Evolutionary conservation across 2,797 vertebrate genomes (phyloP), one percentile per base, ranked within the genome.

Genomic region (Salarias fasciatus): DNA sequence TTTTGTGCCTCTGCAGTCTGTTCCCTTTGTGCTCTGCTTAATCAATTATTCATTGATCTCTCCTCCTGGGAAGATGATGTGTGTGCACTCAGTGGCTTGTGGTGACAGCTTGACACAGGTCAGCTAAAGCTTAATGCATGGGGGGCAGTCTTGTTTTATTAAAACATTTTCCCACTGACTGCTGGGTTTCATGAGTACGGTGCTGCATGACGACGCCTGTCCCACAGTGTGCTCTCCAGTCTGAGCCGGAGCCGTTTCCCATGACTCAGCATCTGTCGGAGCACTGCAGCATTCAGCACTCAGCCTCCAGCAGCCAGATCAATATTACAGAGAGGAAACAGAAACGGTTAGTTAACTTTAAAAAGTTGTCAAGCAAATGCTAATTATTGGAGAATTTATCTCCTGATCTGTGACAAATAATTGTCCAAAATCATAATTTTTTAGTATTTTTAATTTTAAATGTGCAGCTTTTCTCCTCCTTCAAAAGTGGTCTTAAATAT

Each of bases 231-330:
- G 6, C 45, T n/a, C 60, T 31, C 4, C 30, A 35, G n/a, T n/a
- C n/a, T 24, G 42, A 78, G 53, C 12, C 18, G 53, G 13, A 14
- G 15, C 48, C 52, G 31, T 55, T 65, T 37, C 5, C 37, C 42
- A 53, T 87, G 85, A 88, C 63, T 88, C 86, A 86, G 85, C 88
- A 81, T 75, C 50, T 75, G 35, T 85, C 65, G 52, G 42, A 46
- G 48, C 52, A 80, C 76, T 82, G 86, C 86, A 75, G 78, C 66
- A 77, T 55, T 62, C 54, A 53, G 69, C 62, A 56, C 60, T 65
- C 63, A 62, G 60, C 69, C 51, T 65, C 55, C 69, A 68, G 60
- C 53, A 75, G 58, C 58, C 58, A 13, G 54, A 82, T 88, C 82
- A 79, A 83, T 88, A 70, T 47, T 46, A 28, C n/a, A 44, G 13